These are phyloP conservation scores for Apoda limacodes DNA, from an alignment of 2,888 invertebrate species.

Conservation along the genomic window DNA sequence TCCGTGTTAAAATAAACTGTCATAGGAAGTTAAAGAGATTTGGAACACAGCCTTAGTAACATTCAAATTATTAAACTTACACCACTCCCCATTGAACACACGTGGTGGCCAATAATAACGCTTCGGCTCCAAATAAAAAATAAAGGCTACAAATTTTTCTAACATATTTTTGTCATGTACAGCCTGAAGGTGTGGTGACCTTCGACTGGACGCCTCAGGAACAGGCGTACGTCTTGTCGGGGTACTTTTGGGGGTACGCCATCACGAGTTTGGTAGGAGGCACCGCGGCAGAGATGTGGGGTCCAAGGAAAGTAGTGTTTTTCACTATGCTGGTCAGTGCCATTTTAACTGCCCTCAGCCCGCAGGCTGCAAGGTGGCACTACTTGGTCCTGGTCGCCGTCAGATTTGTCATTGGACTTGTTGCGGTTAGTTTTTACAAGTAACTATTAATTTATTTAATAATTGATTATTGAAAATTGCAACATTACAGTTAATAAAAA, in stretches of 20 bases:
- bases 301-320: conserved; percentile 70
- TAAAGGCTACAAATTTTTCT: conserved; percentile 3
- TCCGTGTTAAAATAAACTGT: no score
- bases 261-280: conserved; percentile 74
- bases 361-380: conserved; percentile 69
- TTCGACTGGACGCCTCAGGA: conserved; percentile 71
- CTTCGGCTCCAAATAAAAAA: no score
- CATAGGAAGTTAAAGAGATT: no score
- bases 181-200: conserved; percentile 50
- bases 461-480: no score
- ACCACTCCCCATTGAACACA: no score
- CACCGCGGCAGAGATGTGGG: conserved; percentile 74
- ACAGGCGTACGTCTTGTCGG: conserved; percentile 74
- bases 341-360: conserved; percentile 71
- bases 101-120: no score
- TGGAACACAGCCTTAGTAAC: no score
- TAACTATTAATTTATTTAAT: no score
- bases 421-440: conserved; percentile 62
- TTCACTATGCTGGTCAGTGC: conserved; percentile 65
- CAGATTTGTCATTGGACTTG: conserved; percentile 72
- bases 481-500: no score
- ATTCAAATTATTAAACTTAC: no score
- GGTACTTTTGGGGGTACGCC: conserved; percentile 70
- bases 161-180: conserved; percentile 20
- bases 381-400: conserved; percentile 67